Conservation (phyloP, 2,797 vertebrate species). For the Gadopsis marmoratus region DNA sequence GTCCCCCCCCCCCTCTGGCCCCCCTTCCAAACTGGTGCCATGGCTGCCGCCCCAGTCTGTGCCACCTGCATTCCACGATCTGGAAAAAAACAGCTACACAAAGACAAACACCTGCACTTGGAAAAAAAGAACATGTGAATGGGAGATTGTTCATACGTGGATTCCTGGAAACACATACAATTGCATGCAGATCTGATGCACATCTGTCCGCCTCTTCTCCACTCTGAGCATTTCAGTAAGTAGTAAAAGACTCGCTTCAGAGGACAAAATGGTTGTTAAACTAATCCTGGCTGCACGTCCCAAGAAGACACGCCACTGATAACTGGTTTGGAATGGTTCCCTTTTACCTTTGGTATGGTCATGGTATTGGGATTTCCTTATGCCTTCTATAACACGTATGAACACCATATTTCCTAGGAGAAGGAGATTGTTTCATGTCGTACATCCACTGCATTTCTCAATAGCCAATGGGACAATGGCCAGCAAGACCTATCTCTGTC, state of each 20-base stretch:
- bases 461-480: constrained; percentile 19
- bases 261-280: constrained; percentile 8
- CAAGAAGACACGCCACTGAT: constrained; percentile 9
- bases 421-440: constrained; percentile 13
- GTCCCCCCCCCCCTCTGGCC: not conserved
- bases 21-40: constrained; percentile 25
- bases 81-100: constrained; percentile 29
- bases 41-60: constrained; percentile 36
- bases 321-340: constrained; percentile 10
- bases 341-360: not conserved
- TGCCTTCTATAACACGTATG: constrained; percentile 18
- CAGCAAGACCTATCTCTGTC: constrained; percentile 51
- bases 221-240: not conserved
- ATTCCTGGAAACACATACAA: constrained; percentile 2
- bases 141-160: not conserved
- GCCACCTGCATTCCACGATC: constrained; percentile 23
- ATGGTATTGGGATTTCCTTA: not conserved
- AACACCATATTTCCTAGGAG: constrained; percentile 16
- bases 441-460: not conserved
- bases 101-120: constrained; percentile 32
- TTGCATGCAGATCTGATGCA: constrained; percentile 4
- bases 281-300: constrained; percentile 10
- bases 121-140: not conserved
- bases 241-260: not conserved
- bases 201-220: not conserved